These are phyloP conservation scores for Phrynocephalus forsythii DNA, from an alignment of 2,797 vertebrate genomes.

Conservation along the genomic window DNA sequence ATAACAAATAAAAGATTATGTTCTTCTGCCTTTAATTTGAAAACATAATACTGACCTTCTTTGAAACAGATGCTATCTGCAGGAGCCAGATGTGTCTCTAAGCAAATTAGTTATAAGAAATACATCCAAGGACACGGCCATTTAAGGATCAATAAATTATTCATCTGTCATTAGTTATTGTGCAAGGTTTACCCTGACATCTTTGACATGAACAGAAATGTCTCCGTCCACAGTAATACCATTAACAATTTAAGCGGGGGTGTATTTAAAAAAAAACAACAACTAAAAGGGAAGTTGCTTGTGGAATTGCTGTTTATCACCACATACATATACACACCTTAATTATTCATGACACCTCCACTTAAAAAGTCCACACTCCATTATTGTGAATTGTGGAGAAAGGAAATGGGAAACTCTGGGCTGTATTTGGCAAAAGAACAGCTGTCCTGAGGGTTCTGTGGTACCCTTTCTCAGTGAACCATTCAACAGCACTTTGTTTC, in stretches of 20 bases:
- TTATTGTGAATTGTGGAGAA: conserved; percentile 64
- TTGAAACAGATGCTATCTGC: conserved; percentile 74
- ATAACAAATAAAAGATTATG: conserved; percentile 62
- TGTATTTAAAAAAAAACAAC: conserved; percentile 61
- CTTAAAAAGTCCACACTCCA: conserved; percentile 62
- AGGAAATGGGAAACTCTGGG: conserved; percentile 28
- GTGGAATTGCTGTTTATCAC: conserved; percentile 71
- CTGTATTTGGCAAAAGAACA: conserved; percentile 36
- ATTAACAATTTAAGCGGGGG: conserved; percentile 79
- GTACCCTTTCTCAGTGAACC: conserved; percentile 40
- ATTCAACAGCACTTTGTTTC: conserved; percentile 61
- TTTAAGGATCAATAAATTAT: conserved; percentile 83
- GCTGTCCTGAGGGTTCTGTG: conserved; percentile 20
- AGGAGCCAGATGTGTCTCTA: conserved; percentile 77
- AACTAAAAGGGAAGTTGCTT: conserved; percentile 62
- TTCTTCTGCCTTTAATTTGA: conserved; percentile 63
- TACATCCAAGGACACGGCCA: conserved; percentile 76
- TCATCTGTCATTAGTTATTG: conserved; percentile 79
- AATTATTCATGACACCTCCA: conserved; percentile 72
- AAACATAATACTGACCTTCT: conserved; percentile 72
- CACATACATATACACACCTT: conserved; percentile 71
- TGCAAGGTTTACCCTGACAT: conserved; percentile 70
- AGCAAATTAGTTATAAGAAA: conserved; percentile 79
- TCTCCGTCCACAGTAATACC: conserved; percentile 69
- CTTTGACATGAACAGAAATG: conserved; percentile 71